Conservation (phyloP, 2,113 vertebrate genomes). For the Seriola aureovittata region DNA sequence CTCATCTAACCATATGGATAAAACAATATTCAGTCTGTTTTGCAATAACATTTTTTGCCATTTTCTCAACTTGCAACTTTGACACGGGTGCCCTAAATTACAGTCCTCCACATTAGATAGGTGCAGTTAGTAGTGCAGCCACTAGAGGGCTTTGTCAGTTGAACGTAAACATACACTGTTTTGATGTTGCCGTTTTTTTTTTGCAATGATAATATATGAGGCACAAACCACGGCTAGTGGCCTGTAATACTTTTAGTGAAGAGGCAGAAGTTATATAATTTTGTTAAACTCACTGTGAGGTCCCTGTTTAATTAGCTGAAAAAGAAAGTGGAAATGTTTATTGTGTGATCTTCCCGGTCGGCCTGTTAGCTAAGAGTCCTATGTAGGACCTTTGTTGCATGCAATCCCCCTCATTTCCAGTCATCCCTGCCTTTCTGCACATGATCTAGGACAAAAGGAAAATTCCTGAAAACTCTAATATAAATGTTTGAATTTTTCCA, state of each 20-base stretch:
- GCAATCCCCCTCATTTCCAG: conserved; percentile 39
- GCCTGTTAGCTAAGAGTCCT: conserved; percentile 32
- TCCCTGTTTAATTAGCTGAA: conserved; percentile 39
- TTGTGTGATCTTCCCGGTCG: conserved; percentile 54
- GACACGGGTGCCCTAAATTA: neutral
- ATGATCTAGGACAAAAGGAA: conserved; percentile 49
- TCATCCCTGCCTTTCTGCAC: conserved; percentile 43
- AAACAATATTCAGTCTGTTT: neutral
- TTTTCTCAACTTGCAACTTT: neutral
- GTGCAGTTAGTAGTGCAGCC: neutral
- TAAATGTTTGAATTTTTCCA: conserved; percentile 58
- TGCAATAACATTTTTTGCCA: neutral
- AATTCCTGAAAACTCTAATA: conserved; percentile 50
- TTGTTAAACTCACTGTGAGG: conserved; percentile 9
- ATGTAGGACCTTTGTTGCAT: conserved; percentile 17
- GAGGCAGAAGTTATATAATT: neutral
- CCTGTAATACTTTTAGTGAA: neutral
- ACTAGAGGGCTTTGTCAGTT: neutral
- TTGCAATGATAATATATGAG: neutral
- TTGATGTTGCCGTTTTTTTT: neutral
- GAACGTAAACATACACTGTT: neutral
- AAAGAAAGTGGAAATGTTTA: conserved; percentile 43
- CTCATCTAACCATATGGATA: conserved; percentile 7
- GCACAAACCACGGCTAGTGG: neutral
- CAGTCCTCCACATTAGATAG: neutral